phyloP scores from a whole-genome alignment of 2,888 invertebrate genomes.

The Sipunculus nudus region DNA sequence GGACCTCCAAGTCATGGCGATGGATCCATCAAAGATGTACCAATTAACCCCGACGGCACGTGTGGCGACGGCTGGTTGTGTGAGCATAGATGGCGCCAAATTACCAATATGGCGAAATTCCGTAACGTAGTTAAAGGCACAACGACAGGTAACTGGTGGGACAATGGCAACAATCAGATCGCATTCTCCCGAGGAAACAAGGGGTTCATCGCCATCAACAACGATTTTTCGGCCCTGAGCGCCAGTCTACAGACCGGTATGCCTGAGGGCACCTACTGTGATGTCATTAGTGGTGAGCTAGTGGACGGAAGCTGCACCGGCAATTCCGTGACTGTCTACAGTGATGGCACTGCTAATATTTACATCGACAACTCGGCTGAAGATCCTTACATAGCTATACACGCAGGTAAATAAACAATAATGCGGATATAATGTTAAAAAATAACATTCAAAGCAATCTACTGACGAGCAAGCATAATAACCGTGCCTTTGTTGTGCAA shows the following conservation, averaged over 20 bases:
- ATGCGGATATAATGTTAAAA: too few species aligned
- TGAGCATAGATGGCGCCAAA: constrained; percentile 33
- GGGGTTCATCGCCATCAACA: constrained; percentile 78
- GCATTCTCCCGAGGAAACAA: constrained; percentile 83
- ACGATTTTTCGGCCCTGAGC: constrained; percentile 63
- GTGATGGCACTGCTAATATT: constrained; percentile 72
- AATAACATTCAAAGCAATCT: too few species aligned
- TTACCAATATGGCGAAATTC: constrained; percentile 78
- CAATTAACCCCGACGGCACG: constrained; percentile 37
- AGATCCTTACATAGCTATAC: constrained; percentile 81
- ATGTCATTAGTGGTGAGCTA: constrained; percentile 78
- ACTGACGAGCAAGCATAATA: too few species aligned
- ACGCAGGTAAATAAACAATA: constrained; percentile 66
- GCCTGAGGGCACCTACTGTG: constrained; percentile 83
- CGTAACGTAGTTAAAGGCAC: constrained; percentile 74
- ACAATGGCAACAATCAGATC: constrained; percentile 80
- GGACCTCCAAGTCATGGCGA: constrained; percentile 48
- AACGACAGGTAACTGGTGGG: constrained; percentile 78
- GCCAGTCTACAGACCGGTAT: constrained; percentile 66
- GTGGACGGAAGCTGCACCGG: constrained; percentile 73
- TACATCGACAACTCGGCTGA: constrained; percentile 68
- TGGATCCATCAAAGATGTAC: constrained; percentile 41
- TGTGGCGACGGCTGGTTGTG: constrained; percentile 46
- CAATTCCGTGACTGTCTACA: constrained; percentile 72
- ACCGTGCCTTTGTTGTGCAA: too few species aligned